Conservation (phyloP, 1,140 invertebrate species). For the Fragariocoptes setiger region DNA sequence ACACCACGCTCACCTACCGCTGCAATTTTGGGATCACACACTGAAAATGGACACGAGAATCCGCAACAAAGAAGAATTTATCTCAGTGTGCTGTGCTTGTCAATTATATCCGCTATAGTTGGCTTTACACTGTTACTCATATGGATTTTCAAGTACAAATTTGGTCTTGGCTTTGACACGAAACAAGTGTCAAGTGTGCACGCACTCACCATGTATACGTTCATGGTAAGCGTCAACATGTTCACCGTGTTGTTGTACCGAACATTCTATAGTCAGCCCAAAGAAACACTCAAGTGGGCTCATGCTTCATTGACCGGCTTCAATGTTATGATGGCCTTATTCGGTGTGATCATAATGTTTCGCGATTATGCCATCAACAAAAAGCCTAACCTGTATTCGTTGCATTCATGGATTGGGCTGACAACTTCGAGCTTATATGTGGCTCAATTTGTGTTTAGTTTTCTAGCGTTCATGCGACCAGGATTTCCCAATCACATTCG, state of each 20-base stretch:
- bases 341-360: neutral
- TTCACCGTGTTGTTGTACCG: neutral
- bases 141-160: neutral
- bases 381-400: neutral
- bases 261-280: neutral
- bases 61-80: neutral
- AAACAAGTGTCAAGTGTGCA: neutral
- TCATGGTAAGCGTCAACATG: neutral
- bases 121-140: neutral
- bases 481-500: neutral
- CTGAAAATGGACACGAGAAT: neutral
- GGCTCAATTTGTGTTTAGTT: neutral
- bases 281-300: neutral
- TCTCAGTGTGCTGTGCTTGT: neutral
- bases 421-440: neutral
- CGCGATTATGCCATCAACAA: neutral
- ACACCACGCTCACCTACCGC: too few species aligned
- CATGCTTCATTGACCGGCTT: neutral
- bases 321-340: neutral
- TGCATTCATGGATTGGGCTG: neutral
- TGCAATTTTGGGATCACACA: too few species aligned
- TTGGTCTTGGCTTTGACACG: neutral
- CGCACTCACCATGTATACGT: neutral
- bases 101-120: neutral
- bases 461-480: neutral